A percentile compares a stretch with the other conserved stretches of the same genome.
Evolutionary conservation across 2,888 invertebrate genomes (phyloP).

Genomic region (Labia minor): DNA sequence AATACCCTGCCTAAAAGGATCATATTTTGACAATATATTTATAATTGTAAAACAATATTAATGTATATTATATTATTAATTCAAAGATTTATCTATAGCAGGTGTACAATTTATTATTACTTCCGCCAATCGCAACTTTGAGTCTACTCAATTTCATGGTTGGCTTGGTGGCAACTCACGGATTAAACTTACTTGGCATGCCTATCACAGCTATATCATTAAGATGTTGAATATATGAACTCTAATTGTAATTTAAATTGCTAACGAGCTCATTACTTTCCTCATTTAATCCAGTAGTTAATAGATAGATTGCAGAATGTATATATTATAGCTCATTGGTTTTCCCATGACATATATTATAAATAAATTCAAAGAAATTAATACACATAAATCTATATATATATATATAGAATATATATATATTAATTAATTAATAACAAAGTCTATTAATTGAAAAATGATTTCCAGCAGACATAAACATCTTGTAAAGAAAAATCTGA

Average conservation of each 20-base stretch:
- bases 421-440: neutral
- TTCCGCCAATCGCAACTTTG: neutral
- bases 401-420: neutral
- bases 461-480: no score
- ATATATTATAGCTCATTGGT: no score
- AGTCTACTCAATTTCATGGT: neutral
- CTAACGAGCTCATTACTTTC: neutral
- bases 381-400: neutral
- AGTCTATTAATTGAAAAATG: neutral
- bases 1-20: no score
- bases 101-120: neutral
- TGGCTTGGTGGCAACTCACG: neutral
- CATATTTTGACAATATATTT: no score
- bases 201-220: neutral
- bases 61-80: no score
- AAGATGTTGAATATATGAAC: neutral
- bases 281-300: neutral
- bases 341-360: no score
- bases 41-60: no score
- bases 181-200: neutral
- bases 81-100: no score
- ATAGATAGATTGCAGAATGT: no score
- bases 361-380: no score
- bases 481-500: no score
- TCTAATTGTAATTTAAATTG: conserved; percentile 13